A percentile compares a stretch with the other conserved stretches of the same genome.
Conservation (phyloP, 2,113 vertebrate species). For the western clawed frog (Xenopus tropicalis) region DNA sequence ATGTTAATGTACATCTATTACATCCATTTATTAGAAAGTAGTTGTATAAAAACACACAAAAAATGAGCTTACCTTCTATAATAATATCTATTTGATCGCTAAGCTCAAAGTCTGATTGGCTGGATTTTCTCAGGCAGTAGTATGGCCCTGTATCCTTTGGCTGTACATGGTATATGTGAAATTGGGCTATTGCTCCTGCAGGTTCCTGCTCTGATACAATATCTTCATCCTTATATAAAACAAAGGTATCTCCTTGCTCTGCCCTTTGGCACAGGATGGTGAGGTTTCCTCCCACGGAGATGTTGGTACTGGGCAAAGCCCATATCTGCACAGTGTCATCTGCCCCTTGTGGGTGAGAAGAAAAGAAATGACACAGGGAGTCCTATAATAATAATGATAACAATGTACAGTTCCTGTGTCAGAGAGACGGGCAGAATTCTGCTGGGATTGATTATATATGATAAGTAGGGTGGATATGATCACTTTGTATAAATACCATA, state of each 20-base stretch:
- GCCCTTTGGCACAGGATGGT: constrained; percentile 1
- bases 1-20: too few species aligned
- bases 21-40: too few species aligned
- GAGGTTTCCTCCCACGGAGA: background rate
- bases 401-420: too few species aligned
- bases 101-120: background rate
- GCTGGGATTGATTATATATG: too few species aligned
- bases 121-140: constrained; percentile 1
- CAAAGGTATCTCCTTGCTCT: background rate
- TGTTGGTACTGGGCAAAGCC: background rate
- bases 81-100: background rate
- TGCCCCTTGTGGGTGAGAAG: too few species aligned
- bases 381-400: too few species aligned
- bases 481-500: too few species aligned
- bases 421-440: too few species aligned
- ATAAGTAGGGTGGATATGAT: too few species aligned
- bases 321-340: too few species aligned
- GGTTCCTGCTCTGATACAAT: background rate
- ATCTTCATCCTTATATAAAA: background rate
- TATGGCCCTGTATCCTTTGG: background rate
- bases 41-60: too few species aligned
- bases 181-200: background rate
- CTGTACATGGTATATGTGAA: background rate
- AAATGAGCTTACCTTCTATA: background rate
- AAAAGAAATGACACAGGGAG: too few species aligned